Evolutionary conservation across 2,113 vertebrate species (phyloP).

Genomic region (Casuarius casuarius): DNA sequence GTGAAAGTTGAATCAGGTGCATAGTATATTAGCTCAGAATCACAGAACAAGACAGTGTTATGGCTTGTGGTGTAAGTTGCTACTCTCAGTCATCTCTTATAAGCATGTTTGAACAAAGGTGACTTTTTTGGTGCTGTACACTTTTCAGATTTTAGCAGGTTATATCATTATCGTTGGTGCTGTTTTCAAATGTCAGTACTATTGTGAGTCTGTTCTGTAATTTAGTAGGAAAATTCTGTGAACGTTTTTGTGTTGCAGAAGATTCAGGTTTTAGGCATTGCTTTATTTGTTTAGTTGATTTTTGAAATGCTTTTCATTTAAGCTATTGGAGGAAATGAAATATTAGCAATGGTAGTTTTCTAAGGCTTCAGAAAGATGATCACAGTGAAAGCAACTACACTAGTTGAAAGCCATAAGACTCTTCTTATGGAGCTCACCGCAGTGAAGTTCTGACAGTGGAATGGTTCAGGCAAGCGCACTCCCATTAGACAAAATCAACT

Average conservation of each 20-base stretch:
- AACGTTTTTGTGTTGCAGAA: background rate
- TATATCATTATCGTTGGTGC: background rate
- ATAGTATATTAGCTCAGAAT: background rate
- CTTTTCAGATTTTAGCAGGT: background rate
- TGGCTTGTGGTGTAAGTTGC: background rate
- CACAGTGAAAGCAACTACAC: background rate
- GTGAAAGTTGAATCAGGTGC: background rate
- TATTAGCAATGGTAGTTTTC: background rate
- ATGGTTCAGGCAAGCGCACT: background rate
- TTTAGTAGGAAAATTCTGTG: background rate
- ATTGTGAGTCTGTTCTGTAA: background rate
- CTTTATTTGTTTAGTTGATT: background rate
- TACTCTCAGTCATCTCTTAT: background rate
- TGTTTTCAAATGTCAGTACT: background rate
- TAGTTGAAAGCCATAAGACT: rapidly evolving
- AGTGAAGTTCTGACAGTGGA: rapidly evolving
- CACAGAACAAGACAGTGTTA: background rate
- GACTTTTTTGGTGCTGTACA: background rate
- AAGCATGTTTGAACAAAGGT: background rate
- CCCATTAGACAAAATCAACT: background rate
- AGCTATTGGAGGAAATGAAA: background rate
- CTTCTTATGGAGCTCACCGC: background rate
- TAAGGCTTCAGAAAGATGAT: background rate
- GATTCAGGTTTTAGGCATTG: background rate
- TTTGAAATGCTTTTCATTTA: background rate